Evolutionary conservation across 2,113 vertebrate species (phyloP).

Genomic region (Otocyon megalotis): DNA sequence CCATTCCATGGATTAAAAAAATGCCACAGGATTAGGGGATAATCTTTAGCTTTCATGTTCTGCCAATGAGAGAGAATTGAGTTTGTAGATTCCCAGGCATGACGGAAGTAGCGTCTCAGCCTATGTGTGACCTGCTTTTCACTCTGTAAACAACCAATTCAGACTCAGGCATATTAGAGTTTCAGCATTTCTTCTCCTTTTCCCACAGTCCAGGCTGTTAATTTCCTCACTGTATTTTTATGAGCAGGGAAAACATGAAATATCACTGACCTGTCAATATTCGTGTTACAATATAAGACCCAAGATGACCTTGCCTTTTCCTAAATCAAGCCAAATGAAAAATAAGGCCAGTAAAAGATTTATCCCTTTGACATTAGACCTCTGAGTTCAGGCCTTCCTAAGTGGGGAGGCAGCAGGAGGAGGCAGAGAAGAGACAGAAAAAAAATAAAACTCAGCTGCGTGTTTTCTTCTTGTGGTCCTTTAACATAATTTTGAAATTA

Average conservation of each 20-base stretch:
- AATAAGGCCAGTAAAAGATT: not conserved
- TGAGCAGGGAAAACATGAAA: slow-evolving; percentile 70
- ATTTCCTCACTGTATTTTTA: slow-evolving; percentile 76
- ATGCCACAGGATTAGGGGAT: slow-evolving; percentile 23
- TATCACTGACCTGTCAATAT: slow-evolving; percentile 56
- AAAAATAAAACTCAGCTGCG: not conserved
- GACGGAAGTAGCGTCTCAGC: not conserved
- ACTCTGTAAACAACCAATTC: slow-evolving; percentile 30
- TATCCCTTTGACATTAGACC: not conserved
- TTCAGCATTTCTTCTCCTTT: slow-evolving; percentile 52
- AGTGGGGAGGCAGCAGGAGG: accelerated
- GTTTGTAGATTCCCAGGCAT: slow-evolving; percentile 58
- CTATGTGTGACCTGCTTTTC: slow-evolving; percentile 10
- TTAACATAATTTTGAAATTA: not conserved
- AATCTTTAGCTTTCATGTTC: slow-evolving; percentile 66
- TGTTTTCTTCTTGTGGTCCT: not conserved
- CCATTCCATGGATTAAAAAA: slow-evolving; percentile 57
- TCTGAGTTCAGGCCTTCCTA: not conserved
- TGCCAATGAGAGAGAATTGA: slow-evolving; percentile 69
- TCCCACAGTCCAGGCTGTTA: slow-evolving; percentile 72
- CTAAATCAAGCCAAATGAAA: not conserved
- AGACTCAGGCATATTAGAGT: accelerated
- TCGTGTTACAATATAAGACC: not conserved
- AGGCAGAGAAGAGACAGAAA: not conserved
- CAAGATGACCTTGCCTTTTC: not conserved